phyloP scores from a whole-genome alignment of 2,797 vertebrate genomes.

The Alectoris magna region DNA sequence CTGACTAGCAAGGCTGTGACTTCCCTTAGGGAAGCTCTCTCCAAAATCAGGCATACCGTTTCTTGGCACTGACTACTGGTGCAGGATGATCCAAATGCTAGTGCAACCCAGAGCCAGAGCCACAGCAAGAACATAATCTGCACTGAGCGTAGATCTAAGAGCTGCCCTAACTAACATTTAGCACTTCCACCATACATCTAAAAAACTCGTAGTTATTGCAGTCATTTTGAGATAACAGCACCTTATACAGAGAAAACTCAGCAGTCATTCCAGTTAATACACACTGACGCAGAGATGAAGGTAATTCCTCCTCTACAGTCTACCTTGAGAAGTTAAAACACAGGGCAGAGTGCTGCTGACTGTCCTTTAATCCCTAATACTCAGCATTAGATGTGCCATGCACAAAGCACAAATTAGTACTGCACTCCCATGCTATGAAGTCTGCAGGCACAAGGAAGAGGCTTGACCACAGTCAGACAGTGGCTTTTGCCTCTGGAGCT shows the following conservation, averaged over 20 bases:
- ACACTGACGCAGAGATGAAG: background rate
- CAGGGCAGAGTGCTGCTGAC: background rate
- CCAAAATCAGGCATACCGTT: accelerated
- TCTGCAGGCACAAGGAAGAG: background rate
- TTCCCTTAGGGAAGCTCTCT: background rate
- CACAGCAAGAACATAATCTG: background rate
- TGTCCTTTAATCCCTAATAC: background rate
- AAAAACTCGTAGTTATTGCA: background rate
- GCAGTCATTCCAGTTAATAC: background rate
- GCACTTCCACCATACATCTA: background rate
- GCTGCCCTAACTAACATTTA: background rate
- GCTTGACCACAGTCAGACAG: no score
- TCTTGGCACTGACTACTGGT: background rate
- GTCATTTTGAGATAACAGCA: background rate
- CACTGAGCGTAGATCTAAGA: background rate
- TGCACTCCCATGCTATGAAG: background rate
- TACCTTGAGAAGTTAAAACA: background rate
- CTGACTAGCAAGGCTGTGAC: background rate
- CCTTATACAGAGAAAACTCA: background rate
- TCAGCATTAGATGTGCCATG: background rate
- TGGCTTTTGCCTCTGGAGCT: background rate
- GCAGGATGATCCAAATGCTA: accelerated
- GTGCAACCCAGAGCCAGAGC: background rate
- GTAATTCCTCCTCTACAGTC: accelerated
- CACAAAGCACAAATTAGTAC: accelerated